Evolutionary conservation across 2,113 vertebrate genomes (phyloP).

Genomic region (Arenaria interpres): DNA sequence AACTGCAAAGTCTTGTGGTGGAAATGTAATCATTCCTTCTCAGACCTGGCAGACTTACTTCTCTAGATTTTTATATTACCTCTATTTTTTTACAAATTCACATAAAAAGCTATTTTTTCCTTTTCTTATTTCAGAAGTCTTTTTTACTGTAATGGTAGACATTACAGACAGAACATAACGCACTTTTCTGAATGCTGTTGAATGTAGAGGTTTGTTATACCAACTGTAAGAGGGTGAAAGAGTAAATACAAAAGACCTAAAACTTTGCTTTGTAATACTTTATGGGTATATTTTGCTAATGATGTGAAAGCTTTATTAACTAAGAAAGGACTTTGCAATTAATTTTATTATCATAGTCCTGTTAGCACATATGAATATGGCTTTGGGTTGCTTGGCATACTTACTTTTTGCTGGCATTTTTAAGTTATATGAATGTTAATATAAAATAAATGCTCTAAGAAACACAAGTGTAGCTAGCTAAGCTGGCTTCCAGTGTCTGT

Average conservation of each 20-base stretch:
- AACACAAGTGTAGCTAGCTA: neutral
- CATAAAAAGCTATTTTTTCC: neutral
- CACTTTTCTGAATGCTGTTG: neutral
- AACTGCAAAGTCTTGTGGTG: neutral
- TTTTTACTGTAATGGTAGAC: neutral
- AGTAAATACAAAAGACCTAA: neutral
- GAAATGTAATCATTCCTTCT: neutral
- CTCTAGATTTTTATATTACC: neutral
- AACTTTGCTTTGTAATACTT: neutral
- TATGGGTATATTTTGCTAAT: neutral
- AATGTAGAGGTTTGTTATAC: neutral
- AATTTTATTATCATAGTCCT: neutral
- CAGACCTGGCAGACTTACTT: neutral
- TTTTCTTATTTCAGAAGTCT: neutral
- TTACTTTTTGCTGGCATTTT: neutral
- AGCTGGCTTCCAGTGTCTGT: neutral
- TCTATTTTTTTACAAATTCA: neutral
- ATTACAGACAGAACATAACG: neutral
- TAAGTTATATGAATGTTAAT: neutral
- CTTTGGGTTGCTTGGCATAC: neutral
- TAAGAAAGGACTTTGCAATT: neutral
- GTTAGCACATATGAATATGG: neutral
- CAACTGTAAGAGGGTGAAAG: neutral
- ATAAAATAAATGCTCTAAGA: neutral
- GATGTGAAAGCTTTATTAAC: neutral